These are phyloP conservation scores for Molanna angustata DNA, from an alignment of 2,888 invertebrate genomes.

Conservation along the genomic window DNA sequence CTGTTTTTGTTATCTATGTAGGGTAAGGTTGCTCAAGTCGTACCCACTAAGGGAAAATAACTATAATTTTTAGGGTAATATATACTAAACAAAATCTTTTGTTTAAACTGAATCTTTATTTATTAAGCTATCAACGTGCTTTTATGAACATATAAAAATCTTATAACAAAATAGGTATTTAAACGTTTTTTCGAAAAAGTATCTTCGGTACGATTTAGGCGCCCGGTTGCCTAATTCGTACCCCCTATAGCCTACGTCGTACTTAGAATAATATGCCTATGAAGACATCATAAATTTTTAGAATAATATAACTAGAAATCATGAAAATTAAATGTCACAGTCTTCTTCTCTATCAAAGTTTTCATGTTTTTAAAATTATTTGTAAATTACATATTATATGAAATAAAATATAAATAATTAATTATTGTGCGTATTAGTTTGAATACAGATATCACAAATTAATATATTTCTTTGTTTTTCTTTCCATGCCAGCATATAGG, in stretches of 20 bases:
- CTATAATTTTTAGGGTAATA: neutral
- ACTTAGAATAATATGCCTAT: too few relatives aligned
- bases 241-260: too few relatives aligned
- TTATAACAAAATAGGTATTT: too few relatives aligned
- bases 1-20: neutral
- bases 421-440: neutral
- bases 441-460: neutral
- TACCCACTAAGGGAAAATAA: constrained; percentile 2
- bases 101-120: neutral
- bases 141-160: too few relatives aligned
- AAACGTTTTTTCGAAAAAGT: too few relatives aligned
- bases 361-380: too few relatives aligned
- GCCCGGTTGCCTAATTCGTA: neutral
- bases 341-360: too few relatives aligned
- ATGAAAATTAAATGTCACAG: too few relatives aligned
- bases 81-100: neutral
- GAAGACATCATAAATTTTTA: too few relatives aligned
- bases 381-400: constrained; percentile 12
- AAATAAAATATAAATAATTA: neutral
- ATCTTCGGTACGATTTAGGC: neutral
- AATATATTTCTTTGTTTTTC: neutral
- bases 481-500: neutral
- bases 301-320: too few relatives aligned
- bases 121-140: neutral
- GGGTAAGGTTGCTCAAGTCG: constrained; percentile 6